Conservation (phyloP, 1,140 invertebrate species). For the Drosophila dunni region DNA sequence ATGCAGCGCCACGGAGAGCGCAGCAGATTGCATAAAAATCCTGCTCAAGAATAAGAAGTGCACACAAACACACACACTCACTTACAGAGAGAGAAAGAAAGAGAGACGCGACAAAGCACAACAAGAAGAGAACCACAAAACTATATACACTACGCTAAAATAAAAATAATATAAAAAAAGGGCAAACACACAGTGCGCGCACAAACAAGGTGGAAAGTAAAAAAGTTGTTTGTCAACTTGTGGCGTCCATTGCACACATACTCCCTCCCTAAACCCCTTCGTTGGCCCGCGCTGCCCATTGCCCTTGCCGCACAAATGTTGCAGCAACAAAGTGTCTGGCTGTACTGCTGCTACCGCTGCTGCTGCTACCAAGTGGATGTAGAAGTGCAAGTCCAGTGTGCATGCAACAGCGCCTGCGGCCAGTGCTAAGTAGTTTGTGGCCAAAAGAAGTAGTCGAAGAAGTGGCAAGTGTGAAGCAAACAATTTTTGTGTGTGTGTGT, state of each 20-base stretch:
- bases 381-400: slow-evolving; percentile 51
- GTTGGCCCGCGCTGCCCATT: background rate
- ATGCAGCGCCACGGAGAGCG: slow-evolving; percentile 36
- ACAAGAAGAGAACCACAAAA: slow-evolving; percentile 19
- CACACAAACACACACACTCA: slow-evolving; percentile 34
- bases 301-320: slow-evolving; percentile 61
- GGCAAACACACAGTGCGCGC: slow-evolving; percentile 52
- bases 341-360: slow-evolving; percentile 62
- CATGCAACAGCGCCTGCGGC: slow-evolving; percentile 64
- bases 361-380: slow-evolving; percentile 33
- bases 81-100: slow-evolving; percentile 7
- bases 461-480: slow-evolving; percentile 17
- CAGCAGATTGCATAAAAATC: slow-evolving; percentile 56
- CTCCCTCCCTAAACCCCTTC: background rate
- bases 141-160: slow-evolving; percentile 2
- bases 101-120: slow-evolving; percentile 52
- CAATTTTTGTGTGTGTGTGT: slow-evolving; percentile 10
- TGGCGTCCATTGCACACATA: slow-evolving; percentile 58
- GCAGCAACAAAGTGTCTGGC: slow-evolving; percentile 77
- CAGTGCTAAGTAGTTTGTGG: slow-evolving; percentile 39
- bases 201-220: slow-evolving; percentile 73
- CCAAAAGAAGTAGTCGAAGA: slow-evolving; percentile 40
- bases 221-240: slow-evolving; percentile 85
- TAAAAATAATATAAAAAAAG: slow-evolving; percentile 45
- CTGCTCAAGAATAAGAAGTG: slow-evolving; percentile 59